These are phyloP conservation scores for Mongoloraphidia duomilia DNA, from an alignment of 2,888 invertebrate species.

Conservation along the genomic window DNA sequence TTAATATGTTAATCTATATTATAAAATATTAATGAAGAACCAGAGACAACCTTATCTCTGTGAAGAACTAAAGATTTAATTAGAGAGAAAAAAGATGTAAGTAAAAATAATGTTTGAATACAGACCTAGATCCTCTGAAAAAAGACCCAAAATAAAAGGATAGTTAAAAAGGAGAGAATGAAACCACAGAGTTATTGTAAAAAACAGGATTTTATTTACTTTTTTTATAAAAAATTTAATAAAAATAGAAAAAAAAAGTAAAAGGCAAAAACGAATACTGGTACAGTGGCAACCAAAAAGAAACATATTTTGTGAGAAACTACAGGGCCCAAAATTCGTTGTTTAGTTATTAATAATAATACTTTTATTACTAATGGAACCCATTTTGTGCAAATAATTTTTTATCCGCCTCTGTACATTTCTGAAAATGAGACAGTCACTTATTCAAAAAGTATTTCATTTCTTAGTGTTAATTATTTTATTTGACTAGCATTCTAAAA, in stretches of 20 bases:
- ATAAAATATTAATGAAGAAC: no score
- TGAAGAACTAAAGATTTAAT: no score
- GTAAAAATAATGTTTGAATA: neutral
- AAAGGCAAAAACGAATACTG: no score
- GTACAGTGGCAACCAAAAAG: no score
- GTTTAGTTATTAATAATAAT: neutral
- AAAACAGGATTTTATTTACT: constrained; percentile 1
- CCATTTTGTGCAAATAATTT: neutral
- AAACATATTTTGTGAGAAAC: no score
- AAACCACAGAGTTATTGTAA: neutral
- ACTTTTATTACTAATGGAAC: neutral
- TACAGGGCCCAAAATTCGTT: neutral
- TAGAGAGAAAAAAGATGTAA: no score
- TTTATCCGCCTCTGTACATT: neutral
- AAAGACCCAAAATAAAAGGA: neutral
- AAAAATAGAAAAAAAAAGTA: neutral
- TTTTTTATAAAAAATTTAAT: constrained; percentile 2
- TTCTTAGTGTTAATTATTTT: no score
- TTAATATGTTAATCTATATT: no score
- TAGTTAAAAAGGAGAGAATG: neutral
- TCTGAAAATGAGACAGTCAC: no score
- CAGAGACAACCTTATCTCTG: no score
- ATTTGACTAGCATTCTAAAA: no score
- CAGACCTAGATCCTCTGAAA: constrained; percentile 1
- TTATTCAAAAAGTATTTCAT: no score